A percentile compares a stretch with the other conserved stretches of the same genome.
Evolutionary conservation across 2,888 invertebrate genomes (phyloP).

Genomic region (Ennomos quercinarius): DNA sequence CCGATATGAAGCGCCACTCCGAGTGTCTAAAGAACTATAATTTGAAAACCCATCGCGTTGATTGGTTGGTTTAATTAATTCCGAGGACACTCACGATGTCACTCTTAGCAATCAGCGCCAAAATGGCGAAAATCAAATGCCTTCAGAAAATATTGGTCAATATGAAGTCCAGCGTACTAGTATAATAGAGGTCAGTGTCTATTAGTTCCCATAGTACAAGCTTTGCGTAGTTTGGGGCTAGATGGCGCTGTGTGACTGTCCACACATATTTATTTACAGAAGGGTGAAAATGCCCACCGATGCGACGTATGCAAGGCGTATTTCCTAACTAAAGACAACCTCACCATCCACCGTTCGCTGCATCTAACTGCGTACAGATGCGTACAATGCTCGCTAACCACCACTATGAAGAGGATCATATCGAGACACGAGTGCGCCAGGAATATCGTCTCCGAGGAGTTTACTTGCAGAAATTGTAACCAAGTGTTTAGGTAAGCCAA

Average conservation of each 20-base stretch:
- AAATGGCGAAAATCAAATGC: too few relatives aligned
- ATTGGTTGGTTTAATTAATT: too few relatives aligned
- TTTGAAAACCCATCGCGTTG: too few relatives aligned
- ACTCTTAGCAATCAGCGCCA: too few relatives aligned
- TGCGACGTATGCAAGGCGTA: constrained; percentile 70
- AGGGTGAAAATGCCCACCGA: constrained; percentile 55
- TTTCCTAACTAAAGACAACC: constrained; percentile 64
- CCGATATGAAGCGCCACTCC: too few relatives aligned
- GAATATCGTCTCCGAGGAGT: constrained; percentile 19
- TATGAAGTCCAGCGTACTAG: too few relatives aligned
- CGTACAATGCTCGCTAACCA: constrained; percentile 49
- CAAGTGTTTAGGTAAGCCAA: constrained; percentile 58
- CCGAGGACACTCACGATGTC: too few relatives aligned
- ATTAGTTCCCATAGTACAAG: not conserved
- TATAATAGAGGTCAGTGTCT: too few relatives aligned
- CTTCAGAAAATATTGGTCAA: too few relatives aligned
- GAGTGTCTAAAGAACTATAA: too few relatives aligned
- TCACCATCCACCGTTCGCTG: constrained; percentile 54
- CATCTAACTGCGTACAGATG: constrained; percentile 64
- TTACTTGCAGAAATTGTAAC: constrained; percentile 55
- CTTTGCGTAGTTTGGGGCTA: not conserved
- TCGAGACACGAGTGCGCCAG: constrained; percentile 47
- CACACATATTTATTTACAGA: constrained; percentile 49
- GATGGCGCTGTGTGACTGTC: too few relatives aligned
- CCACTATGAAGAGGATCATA: constrained; percentile 60